Evolutionary conservation across 2,797 vertebrate genomes (phyloP), one percentile per base, ranked within the genome.

Genomic region (Calcarius lapponicus): DNA sequence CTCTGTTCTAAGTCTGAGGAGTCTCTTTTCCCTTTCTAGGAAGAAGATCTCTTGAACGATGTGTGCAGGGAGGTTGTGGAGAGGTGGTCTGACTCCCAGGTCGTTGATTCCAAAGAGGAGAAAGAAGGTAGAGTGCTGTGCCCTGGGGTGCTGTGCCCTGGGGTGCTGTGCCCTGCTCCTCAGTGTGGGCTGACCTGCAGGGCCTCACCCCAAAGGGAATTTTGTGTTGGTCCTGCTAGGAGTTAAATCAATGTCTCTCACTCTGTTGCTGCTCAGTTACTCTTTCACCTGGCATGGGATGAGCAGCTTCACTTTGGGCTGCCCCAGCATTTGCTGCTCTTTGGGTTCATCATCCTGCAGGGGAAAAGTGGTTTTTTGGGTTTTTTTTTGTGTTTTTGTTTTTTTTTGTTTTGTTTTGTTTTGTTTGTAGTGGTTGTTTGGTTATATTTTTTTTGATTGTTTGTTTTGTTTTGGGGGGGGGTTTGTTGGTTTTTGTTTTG

Each of bases 51-150:
- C 1, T 87, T 99, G 53, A 98, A 98, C 10, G 98, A 98, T 38
- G 98, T 99, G 76, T 99, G 99, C 97, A 98, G 97, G 93, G 98
- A 99, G 96, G 99, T 99, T 54, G 98, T 99, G 67, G 92, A 98
- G 69, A 98, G 98, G 80, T 99, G 99, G 99, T 97, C 98, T 5
- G 98, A 99, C 60, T 93, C 97, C 21, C 98, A 97, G 73, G 97
- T 58, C 66, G 88, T 97, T 42, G 96, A 93, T 58, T 90, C 96
- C 57, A 94, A 97, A 95, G 97, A 97, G 83, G 97, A 97, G 72
- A 98, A 98, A 53, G 98, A 98, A 96, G 98, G 99, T 98, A 98
- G 87, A 28, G 69, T 89, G 6, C 57, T 50, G 83, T n/a, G n/a
- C 34, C 43, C 19, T 45, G 43, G 31, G 38, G 70, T 88, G 6